A percentile compares a stretch with the other conserved stretches of the same genome.
These are phyloP conservation scores for Lepidochrysops patricia DNA, from an alignment of 2,888 invertebrate genomes.

Conservation along the genomic window DNA sequence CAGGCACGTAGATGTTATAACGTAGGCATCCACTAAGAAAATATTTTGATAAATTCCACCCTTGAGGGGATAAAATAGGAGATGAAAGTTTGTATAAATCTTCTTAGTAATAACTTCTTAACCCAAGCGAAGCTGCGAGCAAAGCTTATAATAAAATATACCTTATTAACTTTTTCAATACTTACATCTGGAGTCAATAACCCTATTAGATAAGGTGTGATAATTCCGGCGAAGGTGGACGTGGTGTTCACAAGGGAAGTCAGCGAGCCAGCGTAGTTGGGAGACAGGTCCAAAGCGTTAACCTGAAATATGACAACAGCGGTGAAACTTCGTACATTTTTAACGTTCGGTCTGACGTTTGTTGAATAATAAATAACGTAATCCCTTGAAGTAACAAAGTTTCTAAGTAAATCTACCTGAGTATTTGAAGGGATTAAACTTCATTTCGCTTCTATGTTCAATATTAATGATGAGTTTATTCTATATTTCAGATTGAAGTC, in stretches of 20 bases:
- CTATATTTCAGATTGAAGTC: not conserved
- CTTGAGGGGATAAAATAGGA: no score
- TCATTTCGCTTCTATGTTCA: not conserved
- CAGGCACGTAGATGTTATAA: no score
- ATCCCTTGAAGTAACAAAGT: not conserved
- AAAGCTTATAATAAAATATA: no score
- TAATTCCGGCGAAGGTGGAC: constrained; percentile 77
- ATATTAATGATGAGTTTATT: not conserved
- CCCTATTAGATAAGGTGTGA: constrained; percentile 77
- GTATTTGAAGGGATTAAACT: not conserved
- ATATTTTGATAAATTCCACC: no score
- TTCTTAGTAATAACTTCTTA: no score
- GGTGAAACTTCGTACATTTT: constrained; percentile 11
- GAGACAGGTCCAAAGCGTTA: constrained; percentile 77
- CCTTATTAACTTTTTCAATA: no score
- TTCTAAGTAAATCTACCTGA: not conserved
- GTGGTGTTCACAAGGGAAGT: constrained; percentile 79
- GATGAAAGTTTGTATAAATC: no score
- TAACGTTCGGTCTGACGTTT: not conserved
- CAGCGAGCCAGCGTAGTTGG: constrained; percentile 78
- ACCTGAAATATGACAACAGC: constrained; percentile 45
- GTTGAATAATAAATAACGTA: constrained; percentile 4
- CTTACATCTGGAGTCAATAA: constrained; percentile 76
- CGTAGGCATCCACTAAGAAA: no score
- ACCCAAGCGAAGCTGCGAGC: no score